These are phyloP conservation scores for Nowickia ferox DNA, from an alignment of 2,888 invertebrate genomes.

Conservation along the genomic window DNA sequence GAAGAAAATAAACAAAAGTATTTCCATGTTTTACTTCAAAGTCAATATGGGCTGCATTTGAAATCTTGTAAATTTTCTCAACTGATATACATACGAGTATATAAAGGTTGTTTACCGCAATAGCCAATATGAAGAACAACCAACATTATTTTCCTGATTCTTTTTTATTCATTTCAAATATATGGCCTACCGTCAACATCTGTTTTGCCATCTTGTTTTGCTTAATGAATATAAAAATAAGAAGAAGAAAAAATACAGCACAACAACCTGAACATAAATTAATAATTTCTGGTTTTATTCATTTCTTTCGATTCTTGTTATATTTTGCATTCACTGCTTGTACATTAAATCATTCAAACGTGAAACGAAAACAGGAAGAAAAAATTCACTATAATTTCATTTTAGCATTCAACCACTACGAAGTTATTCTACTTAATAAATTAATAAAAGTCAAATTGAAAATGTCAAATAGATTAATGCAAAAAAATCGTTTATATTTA, in stretches of 20 bases:
- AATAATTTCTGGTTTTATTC: neutral
- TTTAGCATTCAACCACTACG: constrained; percentile 31
- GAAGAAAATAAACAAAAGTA: neutral
- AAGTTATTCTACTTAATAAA: constrained; percentile 34
- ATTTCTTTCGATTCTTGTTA: neutral
- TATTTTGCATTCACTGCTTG: constrained; percentile 21
- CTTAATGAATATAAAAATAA: constrained; percentile 24
- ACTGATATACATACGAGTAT: too few species aligned
- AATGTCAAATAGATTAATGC: constrained; percentile 1
- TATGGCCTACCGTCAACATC: constrained; percentile 10
- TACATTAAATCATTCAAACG: constrained; percentile 21
- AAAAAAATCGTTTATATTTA: neutral
- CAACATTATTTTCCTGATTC: neutral
- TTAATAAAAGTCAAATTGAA: constrained; percentile 25
- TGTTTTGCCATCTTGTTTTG: constrained; percentile 48
- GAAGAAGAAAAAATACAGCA: constrained; percentile 17
- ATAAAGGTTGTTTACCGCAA: neutral
- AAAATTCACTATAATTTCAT: constrained; percentile 7
- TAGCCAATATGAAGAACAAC: neutral
- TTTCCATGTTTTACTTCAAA: neutral
- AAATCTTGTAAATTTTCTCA: neutral
- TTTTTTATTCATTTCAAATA: neutral
- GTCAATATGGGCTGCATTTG: neutral
- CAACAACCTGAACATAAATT: constrained; percentile 44
- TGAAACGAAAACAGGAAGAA: neutral